A percentile compares a stretch with the other conserved stretches of the same genome.
phyloP scores from a whole-genome alignment of 1,140 invertebrate species.

The Drosophila bipectinata region DNA sequence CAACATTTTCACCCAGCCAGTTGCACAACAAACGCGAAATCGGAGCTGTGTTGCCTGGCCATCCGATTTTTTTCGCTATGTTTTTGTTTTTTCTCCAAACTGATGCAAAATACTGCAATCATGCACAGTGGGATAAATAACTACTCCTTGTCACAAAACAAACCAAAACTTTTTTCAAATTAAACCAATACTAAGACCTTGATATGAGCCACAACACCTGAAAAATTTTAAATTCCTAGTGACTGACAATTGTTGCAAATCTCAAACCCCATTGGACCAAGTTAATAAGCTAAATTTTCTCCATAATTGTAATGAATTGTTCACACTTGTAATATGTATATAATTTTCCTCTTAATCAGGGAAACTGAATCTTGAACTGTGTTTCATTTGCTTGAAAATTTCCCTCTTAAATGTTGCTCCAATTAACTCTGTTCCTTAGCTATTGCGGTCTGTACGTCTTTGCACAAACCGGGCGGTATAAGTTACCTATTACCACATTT shows the following conservation, averaged over 20 bases:
- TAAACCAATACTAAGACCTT: too few species aligned
- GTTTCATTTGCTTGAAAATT: not conserved
- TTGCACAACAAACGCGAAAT: conserved; percentile 77
- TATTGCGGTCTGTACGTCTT: not conserved
- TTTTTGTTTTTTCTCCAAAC: conserved; percentile 22
- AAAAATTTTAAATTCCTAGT: too few species aligned
- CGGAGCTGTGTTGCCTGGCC: conserved; percentile 63
- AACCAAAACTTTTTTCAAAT: not conserved
- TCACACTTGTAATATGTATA: too few species aligned
- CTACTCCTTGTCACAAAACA: not conserved
- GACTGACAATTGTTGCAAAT: too few species aligned
- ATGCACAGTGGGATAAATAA: conserved; percentile 27
- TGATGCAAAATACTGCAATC: not conserved
- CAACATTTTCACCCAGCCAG: conserved; percentile 77
- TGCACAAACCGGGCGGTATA: not conserved
- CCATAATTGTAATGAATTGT: too few species aligned
- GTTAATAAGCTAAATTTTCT: too few species aligned
- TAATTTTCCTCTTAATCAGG: too few species aligned
- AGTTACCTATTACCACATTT: not conserved
- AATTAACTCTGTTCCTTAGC: not conserved
- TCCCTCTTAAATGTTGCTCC: not conserved
- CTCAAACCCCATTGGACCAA: too few species aligned
- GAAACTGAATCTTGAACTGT: not conserved
- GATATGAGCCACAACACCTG: too few species aligned
- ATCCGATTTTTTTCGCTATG: conserved; percentile 54